phyloP scores from a whole-genome alignment of 64 coral and sea anemone species.

The Stichodactyla mertensii region DNA sequence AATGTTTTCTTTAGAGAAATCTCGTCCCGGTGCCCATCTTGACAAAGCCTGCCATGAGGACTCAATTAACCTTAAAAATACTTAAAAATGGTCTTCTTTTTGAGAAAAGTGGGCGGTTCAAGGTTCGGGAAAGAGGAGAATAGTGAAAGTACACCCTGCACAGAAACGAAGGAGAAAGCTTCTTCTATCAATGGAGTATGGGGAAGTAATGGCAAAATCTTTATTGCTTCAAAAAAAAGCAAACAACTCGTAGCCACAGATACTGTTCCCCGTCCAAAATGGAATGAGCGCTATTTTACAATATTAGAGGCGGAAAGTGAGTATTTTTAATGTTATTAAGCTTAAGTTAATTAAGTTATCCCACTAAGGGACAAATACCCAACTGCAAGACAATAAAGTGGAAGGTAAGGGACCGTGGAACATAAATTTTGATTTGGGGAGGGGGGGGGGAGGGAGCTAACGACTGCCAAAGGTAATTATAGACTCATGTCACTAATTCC shows the following conservation, averaged over 20 bases:
- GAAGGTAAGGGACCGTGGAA: too few relatives aligned
- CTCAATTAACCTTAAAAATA: neutral
- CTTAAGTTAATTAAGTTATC: too few relatives aligned
- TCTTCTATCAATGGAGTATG: constrained; percentile 15
- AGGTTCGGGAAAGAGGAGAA: neutral
- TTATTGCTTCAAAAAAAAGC: constrained; percentile 36
- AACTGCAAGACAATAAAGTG: too few relatives aligned
- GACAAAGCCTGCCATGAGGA: neutral
- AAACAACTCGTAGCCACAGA: constrained; percentile 35
- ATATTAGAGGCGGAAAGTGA: constrained; percentile 1
- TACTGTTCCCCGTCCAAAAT: constrained; percentile 33
- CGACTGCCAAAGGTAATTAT: too few relatives aligned
- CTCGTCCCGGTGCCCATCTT: neutral
- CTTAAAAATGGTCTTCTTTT: neutral
- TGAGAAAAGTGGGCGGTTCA: neutral
- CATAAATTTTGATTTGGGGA: too few relatives aligned
- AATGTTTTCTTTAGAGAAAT: neutral
- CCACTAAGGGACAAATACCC: too few relatives aligned
- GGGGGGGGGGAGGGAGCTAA: too few relatives aligned
- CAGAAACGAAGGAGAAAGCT: neutral
- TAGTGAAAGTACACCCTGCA: neutral
- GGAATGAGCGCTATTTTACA: constrained; percentile 29
- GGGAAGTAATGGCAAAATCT: constrained; percentile 45
- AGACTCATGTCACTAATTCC: too few relatives aligned
- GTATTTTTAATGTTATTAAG: neutral